These are phyloP conservation scores for Nasonia oneida DNA, from an alignment of 2,888 invertebrate genomes.

Conservation along the genomic window DNA sequence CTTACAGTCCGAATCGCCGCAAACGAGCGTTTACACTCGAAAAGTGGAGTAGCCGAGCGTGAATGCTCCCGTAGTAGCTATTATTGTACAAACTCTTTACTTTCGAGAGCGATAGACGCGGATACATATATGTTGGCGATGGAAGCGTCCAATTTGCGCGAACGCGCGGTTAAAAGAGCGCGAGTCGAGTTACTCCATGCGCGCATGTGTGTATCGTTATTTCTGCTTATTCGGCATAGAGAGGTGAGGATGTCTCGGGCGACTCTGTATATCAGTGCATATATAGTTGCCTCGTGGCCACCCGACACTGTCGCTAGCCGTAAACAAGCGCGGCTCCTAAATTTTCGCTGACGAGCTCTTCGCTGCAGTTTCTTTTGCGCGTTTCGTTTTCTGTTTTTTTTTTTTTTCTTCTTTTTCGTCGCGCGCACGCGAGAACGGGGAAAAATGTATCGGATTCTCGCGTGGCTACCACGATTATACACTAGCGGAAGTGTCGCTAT, in stretches of 20 bases:
- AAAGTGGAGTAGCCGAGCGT: conserved; percentile 30
- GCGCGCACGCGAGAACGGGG: background rate
- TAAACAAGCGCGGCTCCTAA: conserved; percentile 53
- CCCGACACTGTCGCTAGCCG: conserved; percentile 32
- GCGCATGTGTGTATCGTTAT: background rate
- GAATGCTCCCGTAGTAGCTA: background rate
- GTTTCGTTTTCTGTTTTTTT: background rate
- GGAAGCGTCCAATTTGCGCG: conserved; percentile 24
- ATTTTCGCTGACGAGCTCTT: conserved; percentile 54
- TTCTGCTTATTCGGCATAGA: conserved; percentile 52
- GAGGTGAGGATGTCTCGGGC: background rate
- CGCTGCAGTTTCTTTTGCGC: background rate
- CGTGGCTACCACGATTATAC: background rate
- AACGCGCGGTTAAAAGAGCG: background rate
- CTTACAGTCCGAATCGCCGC: conserved; percentile 46
- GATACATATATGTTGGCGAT: background rate
- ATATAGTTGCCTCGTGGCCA: conserved; percentile 5
- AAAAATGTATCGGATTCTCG: conserved; percentile 3
- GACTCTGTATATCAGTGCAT: background rate
- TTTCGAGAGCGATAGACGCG: background rate
- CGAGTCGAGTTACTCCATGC: background rate
- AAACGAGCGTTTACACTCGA: conserved; percentile 53
- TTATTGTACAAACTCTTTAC: conserved; percentile 48
- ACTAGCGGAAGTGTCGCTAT: background rate
- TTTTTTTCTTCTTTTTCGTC: background rate